Conservation (phyloP, 2,113 vertebrate genomes). For the Pogonocichla stellata region DNA sequence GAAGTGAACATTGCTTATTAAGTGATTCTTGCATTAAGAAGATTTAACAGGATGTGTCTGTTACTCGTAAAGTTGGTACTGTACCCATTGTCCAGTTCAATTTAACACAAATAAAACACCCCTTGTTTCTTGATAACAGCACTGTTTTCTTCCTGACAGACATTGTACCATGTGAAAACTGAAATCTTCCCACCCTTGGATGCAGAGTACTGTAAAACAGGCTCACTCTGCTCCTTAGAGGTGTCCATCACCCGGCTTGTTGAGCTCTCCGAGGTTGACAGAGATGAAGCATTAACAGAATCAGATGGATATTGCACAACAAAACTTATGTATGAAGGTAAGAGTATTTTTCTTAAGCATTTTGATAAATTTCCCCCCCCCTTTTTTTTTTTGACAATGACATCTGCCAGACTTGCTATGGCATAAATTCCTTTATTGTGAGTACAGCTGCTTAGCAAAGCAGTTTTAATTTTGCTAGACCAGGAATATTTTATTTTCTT, state of each 20-base stretch:
- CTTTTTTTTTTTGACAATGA: not conserved
- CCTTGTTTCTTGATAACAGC: not conserved
- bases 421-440: not conserved
- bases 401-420: not conserved
- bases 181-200: conserved; percentile 85
- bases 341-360: not conserved
- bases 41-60: not conserved
- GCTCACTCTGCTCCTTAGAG: conserved; percentile 88
- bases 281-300: conserved; percentile 84
- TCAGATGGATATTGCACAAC: conserved; percentile 82
- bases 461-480: not conserved
- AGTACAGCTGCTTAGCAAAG: not conserved
- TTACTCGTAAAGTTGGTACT: not conserved
- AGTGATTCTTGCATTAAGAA: not conserved
- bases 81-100: not conserved
- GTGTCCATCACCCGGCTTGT: conserved; percentile 87
- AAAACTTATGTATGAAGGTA: conserved; percentile 97
- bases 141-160: conserved; percentile 74
- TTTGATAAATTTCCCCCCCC: not conserved
- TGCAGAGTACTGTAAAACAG: conserved; percentile 85
- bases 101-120: not conserved
- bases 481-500: not conserved
- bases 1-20: not conserved
- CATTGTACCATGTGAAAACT: conserved; percentile 85
- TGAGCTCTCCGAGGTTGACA: conserved; percentile 82